Conservation (phyloP, 2,888 invertebrate genomes). For the Coelopa pilipes region DNA sequence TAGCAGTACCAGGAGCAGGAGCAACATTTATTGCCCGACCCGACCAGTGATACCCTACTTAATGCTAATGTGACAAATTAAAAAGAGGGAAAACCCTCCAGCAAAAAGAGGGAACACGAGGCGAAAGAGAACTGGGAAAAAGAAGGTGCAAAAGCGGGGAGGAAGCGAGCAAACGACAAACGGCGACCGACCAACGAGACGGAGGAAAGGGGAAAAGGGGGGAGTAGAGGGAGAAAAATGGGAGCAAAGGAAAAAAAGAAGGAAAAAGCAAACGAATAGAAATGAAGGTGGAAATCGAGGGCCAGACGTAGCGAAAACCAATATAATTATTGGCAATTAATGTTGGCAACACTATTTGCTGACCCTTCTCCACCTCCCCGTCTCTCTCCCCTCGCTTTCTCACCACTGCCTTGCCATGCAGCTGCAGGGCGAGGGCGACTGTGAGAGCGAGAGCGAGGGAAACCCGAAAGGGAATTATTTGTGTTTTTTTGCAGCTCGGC, state of each 20-base stretch:
- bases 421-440: no score
- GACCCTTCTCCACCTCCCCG: neutral
- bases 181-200: neutral
- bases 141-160: no score
- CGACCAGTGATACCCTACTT: slow-evolving; percentile 26
- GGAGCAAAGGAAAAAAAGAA: neutral
- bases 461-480: neutral
- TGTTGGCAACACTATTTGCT: slow-evolving; percentile 40
- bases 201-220: neutral
- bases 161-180: neutral
- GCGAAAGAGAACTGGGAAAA: no score
- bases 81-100: slow-evolving; percentile 19
- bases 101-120: no score
- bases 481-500: neutral
- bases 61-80: slow-evolving; percentile 37
- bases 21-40: slow-evolving; percentile 19
- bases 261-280: neutral
- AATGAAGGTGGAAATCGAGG: slow-evolving; percentile 33
- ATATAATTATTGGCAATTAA: slow-evolving; percentile 65
- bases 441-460: neutral
- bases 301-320: slow-evolving; percentile 51
- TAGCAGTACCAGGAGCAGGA: neutral
- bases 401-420: no score
- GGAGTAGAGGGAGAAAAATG: neutral
- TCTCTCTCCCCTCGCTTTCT: slow-evolving; percentile 5